Evolutionary conservation across 2,797 vertebrate genomes (phyloP).

Genomic region (Rhynchotus rufescens): DNA sequence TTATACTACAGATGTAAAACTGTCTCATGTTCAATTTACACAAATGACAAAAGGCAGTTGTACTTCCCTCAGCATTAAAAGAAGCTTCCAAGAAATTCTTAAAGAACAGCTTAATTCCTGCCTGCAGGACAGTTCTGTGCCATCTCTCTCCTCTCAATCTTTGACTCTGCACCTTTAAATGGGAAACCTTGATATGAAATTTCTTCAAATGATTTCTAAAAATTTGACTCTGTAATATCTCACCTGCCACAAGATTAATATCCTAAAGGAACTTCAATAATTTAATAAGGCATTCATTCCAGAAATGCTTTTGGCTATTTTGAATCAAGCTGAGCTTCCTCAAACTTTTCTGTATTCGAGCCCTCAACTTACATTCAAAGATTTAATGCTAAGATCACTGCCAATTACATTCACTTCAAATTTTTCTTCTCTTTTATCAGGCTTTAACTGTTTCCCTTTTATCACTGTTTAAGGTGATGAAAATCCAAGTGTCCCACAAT

Average conservation of each 20-base stretch:
- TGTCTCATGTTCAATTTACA: slow-evolving; percentile 8
- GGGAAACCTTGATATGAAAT: slow-evolving; percentile 13
- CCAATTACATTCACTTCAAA: not conserved
- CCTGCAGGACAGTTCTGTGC: not conserved
- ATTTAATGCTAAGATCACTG: not conserved
- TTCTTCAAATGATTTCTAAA: not conserved
- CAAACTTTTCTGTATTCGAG: slow-evolving; percentile 11
- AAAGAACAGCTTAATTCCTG: not conserved
- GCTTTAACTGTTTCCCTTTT: not conserved
- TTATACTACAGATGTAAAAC: slow-evolving; percentile 38
- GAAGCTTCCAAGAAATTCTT: not conserved
- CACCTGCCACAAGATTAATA: not conserved
- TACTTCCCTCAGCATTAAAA: not conserved
- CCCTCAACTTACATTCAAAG: slow-evolving; percentile 2
- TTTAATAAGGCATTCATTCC: slow-evolving; percentile 43
- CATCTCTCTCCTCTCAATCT: not conserved
- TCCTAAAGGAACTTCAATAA: slow-evolving; percentile 42
- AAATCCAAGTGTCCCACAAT: not conserved
- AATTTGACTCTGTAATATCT: not conserved
- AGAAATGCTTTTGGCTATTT: slow-evolving; percentile 43
- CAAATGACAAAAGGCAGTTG: slow-evolving; percentile 21
- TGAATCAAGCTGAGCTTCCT: not conserved
- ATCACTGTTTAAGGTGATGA: not conserved
- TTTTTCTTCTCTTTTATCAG: not conserved
- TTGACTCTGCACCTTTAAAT: not conserved